A percentile compares a stretch with the other conserved stretches of the same genome.
phyloP scores from a whole-genome alignment of 2,113 vertebrate genomes.

The Erythrocebus patas region DNA sequence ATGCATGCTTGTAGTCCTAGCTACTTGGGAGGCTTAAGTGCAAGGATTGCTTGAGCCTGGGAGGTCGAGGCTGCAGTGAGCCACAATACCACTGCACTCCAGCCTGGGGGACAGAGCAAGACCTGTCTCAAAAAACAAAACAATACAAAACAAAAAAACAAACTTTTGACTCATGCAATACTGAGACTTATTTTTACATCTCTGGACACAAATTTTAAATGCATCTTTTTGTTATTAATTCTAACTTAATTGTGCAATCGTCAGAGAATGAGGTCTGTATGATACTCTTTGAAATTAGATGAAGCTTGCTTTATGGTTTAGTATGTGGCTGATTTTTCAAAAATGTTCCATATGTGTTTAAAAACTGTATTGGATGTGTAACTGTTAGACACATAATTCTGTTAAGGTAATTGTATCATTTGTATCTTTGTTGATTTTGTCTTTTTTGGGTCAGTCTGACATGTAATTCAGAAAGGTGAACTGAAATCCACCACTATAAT shows the following conservation, averaged over 20 bases:
- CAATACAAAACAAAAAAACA: too few species aligned
- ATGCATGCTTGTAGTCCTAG: too few species aligned
- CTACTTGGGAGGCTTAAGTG: too few species aligned
- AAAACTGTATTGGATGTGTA: not conserved
- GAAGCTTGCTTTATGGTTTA: not conserved
- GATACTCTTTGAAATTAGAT: not conserved
- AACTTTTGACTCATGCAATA: not conserved
- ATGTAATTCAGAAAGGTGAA: not conserved
- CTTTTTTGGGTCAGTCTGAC: not conserved
- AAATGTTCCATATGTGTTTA: not conserved
- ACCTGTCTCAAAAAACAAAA: too few species aligned
- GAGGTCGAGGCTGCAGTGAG: too few species aligned
- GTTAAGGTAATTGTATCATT: not conserved
- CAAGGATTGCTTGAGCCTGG: too few species aligned
- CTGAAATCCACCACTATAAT: not conserved
- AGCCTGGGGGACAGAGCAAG: too few species aligned
- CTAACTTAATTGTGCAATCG: not conserved
- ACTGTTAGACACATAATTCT: not conserved
- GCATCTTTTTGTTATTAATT: not conserved
- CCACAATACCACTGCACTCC: too few species aligned
- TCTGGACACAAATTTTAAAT: not conserved
- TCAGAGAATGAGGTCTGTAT: not conserved
- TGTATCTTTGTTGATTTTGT: not conserved
- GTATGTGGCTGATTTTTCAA: not conserved
- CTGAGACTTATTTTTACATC: not conserved